Percentiles rank a stretch among this genome's conserved stretches.
These are phyloP conservation scores for Cuniculus paca DNA, from an alignment of 2,797 vertebrate genomes.

Conservation along the genomic window DNA sequence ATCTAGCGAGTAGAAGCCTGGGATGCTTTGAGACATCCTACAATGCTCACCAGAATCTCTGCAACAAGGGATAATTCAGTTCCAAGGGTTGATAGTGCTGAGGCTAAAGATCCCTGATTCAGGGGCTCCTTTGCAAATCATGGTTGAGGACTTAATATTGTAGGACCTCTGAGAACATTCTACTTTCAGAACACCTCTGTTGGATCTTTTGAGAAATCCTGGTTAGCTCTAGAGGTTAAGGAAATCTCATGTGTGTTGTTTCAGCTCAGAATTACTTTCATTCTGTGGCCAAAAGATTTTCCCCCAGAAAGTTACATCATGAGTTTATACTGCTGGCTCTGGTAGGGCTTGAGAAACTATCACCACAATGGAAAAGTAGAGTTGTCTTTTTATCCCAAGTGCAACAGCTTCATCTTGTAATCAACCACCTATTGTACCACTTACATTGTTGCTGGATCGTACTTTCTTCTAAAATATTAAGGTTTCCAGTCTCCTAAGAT, in stretches of 20 bases:
- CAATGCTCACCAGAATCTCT: too few relatives aligned
- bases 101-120: background rate
- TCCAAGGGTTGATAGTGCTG: accelerated
- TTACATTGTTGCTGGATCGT: accelerated
- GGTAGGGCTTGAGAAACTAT: background rate
- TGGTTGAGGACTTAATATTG: background rate
- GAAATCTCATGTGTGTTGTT: background rate
- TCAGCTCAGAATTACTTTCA: background rate
- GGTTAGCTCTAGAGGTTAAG: too few relatives aligned
- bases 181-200: background rate
- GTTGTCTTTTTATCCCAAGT: background rate
- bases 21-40: background rate
- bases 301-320: background rate
- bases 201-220: background rate
- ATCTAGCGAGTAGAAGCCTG: background rate
- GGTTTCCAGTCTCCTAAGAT: background rate
- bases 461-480: background rate
- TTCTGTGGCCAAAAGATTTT: background rate
- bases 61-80: accelerated
- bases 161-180: background rate
- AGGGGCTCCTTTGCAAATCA: background rate
- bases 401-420: background rate
- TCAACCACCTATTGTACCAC: background rate
- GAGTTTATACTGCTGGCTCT: background rate
- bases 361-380: background rate